A percentile compares a stretch with the other conserved stretches of the same genome.
phyloP scores from a whole-genome alignment of 2,888 invertebrate genomes.

The Schizaphis graminum region DNA sequence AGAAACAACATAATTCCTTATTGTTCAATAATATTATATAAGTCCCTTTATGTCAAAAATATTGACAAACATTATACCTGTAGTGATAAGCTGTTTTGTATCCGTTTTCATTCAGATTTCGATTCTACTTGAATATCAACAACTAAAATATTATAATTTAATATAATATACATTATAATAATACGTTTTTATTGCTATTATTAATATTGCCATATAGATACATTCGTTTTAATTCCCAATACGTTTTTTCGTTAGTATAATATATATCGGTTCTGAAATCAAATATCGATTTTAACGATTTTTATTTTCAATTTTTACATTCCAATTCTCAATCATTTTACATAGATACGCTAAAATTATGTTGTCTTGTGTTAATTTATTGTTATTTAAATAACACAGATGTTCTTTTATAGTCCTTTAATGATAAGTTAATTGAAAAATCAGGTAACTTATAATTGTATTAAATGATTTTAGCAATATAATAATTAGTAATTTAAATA shows the following conservation, averaged over 20 bases:
- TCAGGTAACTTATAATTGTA: not conserved
- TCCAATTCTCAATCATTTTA: not conserved
- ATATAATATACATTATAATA: not conserved
- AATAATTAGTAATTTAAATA: not conserved
- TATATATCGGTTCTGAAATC: not conserved
- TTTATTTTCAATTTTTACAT: not conserved
- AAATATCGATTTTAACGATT: not conserved
- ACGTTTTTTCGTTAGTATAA: not conserved
- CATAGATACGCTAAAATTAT: not conserved
- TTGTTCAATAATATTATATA: not conserved
- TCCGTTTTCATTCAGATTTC: not conserved
- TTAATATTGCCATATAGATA: not conserved
- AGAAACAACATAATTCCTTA: not conserved
- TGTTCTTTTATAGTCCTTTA: not conserved
- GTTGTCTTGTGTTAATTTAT: not conserved
- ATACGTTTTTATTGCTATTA: not conserved
- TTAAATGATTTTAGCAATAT: not conserved
- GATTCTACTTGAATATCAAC: not conserved
- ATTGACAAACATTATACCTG: not conserved
- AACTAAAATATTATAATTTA: not conserved
- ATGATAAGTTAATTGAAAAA: not conserved
- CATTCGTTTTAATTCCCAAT: not conserved
- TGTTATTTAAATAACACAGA: not conserved
- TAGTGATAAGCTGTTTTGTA: not conserved
- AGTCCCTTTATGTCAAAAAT: not conserved